phyloP scores from a whole-genome alignment of 2,113 vertebrate genomes.

The Channa maculata region DNA sequence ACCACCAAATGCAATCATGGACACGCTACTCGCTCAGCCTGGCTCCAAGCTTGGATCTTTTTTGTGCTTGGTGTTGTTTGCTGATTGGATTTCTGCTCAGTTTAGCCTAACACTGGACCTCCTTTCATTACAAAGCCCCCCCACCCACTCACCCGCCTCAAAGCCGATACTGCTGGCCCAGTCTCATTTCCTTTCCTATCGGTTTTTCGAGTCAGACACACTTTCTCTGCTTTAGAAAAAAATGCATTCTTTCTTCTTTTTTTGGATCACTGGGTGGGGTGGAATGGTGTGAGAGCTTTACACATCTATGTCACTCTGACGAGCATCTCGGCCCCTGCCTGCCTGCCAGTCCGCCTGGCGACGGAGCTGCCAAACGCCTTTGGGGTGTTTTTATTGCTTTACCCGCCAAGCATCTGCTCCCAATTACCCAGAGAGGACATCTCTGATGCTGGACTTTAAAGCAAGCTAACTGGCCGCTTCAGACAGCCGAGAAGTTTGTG shows the following conservation, averaged over 20 bases:
- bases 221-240: slow-evolving; percentile 57
- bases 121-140: slow-evolving; percentile 63
- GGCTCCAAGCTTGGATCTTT: slow-evolving; percentile 49
- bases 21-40: slow-evolving; percentile 44
- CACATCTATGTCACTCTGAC: slow-evolving; percentile 76
- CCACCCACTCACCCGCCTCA: slow-evolving; percentile 37
- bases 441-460: slow-evolving; percentile 79
- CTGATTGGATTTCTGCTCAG: slow-evolving; percentile 80
- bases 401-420: slow-evolving; percentile 83
- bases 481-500: slow-evolving; percentile 80
- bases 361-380: slow-evolving; percentile 73
- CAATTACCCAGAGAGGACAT: slow-evolving; percentile 82
- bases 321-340: slow-evolving; percentile 56
- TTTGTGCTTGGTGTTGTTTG: slow-evolving; percentile 63
- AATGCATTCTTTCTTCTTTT: slow-evolving; percentile 36
- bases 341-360: slow-evolving; percentile 69
- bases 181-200: slow-evolving; percentile 73
- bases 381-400: slow-evolving; percentile 84
- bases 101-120: slow-evolving; percentile 72
- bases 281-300: slow-evolving; percentile 43
- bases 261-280: slow-evolving; percentile 43
- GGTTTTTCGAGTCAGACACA: slow-evolving; percentile 59
- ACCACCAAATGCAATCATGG: slow-evolving; percentile 68
- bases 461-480: slow-evolving; percentile 74
- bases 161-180: slow-evolving; percentile 45